A percentile compares a stretch with the other conserved stretches of the same genome.
Conservation (phyloP, 1,140 invertebrate species). For the Drosophila sturtevanti region DNA sequence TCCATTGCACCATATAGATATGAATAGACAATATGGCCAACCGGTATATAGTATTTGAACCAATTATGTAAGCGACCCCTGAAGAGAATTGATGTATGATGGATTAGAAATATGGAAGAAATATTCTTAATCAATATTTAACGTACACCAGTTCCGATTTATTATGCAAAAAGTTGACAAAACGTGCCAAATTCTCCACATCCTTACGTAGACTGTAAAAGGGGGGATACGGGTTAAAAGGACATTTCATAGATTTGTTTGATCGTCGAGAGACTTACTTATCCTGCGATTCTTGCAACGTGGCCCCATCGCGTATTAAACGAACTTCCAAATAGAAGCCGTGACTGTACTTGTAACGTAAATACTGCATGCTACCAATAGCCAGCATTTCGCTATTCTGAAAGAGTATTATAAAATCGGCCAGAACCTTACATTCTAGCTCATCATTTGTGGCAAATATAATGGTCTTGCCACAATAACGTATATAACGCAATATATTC, state of each 20-base stretch:
- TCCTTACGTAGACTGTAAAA: conserved; percentile 62
- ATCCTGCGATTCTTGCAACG: conserved; percentile 50
- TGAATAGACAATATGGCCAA: conserved; percentile 68
- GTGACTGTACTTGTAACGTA: conserved; percentile 67
- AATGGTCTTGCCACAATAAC: conserved; percentile 87
- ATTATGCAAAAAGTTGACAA: conserved; percentile 67
- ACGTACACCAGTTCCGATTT: conserved; percentile 71
- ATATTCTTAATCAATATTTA: background rate
- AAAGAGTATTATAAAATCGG: conserved; percentile 96
- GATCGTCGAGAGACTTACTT: conserved; percentile 49
- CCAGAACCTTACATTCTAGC: conserved; percentile 97
- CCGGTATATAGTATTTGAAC: conserved; percentile 73
- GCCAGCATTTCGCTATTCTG: conserved; percentile 91
- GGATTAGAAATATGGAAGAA: background rate
- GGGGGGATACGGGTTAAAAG: too few species aligned
- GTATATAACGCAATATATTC: conserved; percentile 67
- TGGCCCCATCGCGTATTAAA: conserved; percentile 57
- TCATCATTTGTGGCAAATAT: conserved; percentile 97
- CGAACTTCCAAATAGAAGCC: conserved; percentile 73
- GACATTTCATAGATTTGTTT: too few species aligned
- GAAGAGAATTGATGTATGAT: background rate
- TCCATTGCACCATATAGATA: conserved; percentile 70
- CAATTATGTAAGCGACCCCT: conserved; percentile 54
- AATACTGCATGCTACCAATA: conserved; percentile 84
- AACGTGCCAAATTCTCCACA: conserved; percentile 66